A percentile compares a stretch with the other conserved stretches of the same genome.
Conservation (phyloP, 2,888 invertebrate genomes). For the Lasioglossum morio region DNA sequence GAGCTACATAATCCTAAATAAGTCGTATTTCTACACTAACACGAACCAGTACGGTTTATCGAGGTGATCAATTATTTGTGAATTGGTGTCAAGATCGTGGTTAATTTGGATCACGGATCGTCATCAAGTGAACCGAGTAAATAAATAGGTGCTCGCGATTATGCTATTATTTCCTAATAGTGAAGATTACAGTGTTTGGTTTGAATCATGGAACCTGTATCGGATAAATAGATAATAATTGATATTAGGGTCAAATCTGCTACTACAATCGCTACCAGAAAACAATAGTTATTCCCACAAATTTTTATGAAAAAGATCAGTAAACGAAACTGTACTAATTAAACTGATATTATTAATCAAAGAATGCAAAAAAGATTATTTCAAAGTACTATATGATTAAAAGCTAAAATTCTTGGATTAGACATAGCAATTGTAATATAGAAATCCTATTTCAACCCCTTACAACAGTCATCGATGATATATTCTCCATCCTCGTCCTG, state of each 20-base stretch:
- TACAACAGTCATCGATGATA: too few species aligned
- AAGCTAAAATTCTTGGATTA: too few species aligned
- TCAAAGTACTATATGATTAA: too few species aligned
- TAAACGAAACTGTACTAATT: too few species aligned
- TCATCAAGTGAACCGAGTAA: conserved; percentile 5
- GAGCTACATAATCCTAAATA: conserved; percentile 14
- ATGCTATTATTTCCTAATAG: conserved; percentile 6
- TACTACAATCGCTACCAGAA: not conserved
- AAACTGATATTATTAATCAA: too few species aligned
- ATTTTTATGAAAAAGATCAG: not conserved
- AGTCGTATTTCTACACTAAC: conserved; percentile 9
- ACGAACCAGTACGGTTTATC: conserved; percentile 16
- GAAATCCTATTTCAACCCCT: too few species aligned
- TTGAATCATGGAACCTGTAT: not conserved
- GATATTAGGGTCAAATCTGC: not conserved
- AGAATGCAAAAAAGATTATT: too few species aligned
- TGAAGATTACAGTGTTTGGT: not conserved
- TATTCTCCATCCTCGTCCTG: too few species aligned
- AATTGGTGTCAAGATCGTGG: conserved; percentile 66
- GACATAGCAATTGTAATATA: too few species aligned
- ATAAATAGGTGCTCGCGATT: not conserved
- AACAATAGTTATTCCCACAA: not conserved
- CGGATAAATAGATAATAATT: not conserved
- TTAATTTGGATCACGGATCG: conserved; percentile 34
- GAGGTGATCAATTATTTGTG: conserved; percentile 61